Conservation (phyloP, 2,888 invertebrate genomes). For the Leptinotarsa peninsularis region DNA sequence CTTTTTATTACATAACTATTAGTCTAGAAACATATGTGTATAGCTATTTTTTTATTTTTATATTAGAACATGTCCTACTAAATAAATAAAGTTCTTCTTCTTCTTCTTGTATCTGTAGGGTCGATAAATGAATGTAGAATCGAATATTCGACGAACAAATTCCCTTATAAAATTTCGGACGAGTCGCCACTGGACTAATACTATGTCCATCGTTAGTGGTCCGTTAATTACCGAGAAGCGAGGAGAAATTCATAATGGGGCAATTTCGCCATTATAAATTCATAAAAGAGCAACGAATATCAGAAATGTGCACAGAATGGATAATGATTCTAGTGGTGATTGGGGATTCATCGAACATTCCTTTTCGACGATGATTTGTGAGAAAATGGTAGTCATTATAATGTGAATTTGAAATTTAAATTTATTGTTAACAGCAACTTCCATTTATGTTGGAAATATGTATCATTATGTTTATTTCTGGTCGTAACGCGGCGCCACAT, state of each 20-base stretch:
- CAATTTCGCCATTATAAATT: slow-evolving; percentile 31
- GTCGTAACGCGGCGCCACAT: not conserved
- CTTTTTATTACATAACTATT: too few relatives aligned
- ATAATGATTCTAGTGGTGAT: slow-evolving; percentile 21
- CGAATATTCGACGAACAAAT: too few relatives aligned
- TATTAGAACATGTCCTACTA: too few relatives aligned
- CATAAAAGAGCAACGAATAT: slow-evolving; percentile 28
- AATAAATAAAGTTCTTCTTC: too few relatives aligned
- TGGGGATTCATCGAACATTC: slow-evolving; percentile 24
- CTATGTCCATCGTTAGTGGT: slow-evolving; percentile 18
- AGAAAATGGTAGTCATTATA: slow-evolving; percentile 25
- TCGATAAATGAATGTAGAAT: too few relatives aligned
- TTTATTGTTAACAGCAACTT: slow-evolving; percentile 9
- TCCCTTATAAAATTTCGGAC: not conserved
- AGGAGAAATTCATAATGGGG: slow-evolving; percentile 27
- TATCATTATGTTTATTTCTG: slow-evolving; percentile 9
- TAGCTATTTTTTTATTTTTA: too few relatives aligned
- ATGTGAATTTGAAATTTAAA: slow-evolving; percentile 21
- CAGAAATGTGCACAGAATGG: slow-evolving; percentile 27
- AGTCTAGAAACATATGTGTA: too few relatives aligned
- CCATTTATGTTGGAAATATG: slow-evolving; percentile 11
- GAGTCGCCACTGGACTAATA: not conserved
- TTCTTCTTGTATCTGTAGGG: too few relatives aligned
- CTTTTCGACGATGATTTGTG: slow-evolving; percentile 28
- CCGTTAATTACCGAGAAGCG: slow-evolving; percentile 28